phyloP scores from a whole-genome alignment of 2,797 vertebrate genomes.

The Crypturellus tataupa region DNA sequence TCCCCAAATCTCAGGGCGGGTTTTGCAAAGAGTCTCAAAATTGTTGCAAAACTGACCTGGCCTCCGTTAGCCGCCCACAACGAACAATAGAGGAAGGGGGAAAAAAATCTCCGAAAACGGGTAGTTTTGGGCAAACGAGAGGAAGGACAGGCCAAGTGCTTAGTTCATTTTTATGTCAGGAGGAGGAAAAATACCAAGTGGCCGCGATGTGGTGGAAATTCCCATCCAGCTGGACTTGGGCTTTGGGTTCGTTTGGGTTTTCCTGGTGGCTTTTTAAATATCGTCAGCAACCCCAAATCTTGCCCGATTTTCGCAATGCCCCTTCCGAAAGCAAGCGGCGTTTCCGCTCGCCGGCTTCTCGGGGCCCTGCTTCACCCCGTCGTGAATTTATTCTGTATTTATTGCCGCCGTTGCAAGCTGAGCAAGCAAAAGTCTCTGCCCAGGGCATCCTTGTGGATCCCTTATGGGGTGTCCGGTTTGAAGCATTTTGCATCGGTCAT shows the following conservation, averaged over 20 bases:
- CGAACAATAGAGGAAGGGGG: neutral
- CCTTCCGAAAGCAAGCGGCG: accelerated
- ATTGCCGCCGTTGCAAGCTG: neutral
- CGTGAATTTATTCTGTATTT: neutral
- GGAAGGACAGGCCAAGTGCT: neutral
- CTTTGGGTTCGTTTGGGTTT: slow-evolving; percentile 21
- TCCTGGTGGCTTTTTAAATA: neutral
- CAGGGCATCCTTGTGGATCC: neutral
- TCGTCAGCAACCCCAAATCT: neutral
- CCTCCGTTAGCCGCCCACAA: neutral
- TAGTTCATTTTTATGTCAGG: neutral
- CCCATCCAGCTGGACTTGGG: neutral
- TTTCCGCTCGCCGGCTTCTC: neutral
- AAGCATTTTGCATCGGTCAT: neutral
- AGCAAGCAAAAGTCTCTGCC: accelerated
- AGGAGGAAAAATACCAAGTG: neutral
- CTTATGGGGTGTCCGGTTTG: neutral
- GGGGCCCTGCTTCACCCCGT: neutral
- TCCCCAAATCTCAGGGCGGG: neutral
- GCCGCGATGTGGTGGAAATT: neutral
- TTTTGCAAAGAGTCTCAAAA: neutral
- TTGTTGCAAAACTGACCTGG: neutral
- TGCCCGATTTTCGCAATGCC: accelerated
- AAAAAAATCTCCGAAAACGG: neutral
- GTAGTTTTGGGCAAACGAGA: neutral